Evolutionary conservation across 2,888 invertebrate species (phyloP), one percentile per base, ranked within the genome.

Genomic region (Shargacucullia verbasci): DNA sequence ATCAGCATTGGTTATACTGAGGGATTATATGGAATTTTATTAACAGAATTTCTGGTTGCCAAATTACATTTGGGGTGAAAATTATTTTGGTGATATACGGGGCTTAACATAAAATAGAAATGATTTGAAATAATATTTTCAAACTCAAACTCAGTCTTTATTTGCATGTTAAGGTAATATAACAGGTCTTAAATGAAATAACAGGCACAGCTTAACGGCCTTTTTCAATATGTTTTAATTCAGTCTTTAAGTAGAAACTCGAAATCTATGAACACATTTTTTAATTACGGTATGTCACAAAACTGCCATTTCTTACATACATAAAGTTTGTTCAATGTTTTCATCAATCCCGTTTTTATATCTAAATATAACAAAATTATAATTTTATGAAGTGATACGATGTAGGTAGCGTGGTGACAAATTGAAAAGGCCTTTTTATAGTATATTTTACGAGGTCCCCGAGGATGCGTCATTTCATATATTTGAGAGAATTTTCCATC

Each of bases 11-110:
- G 86, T 84, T 71, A 76, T 78, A 81, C 82, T 80, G 79, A 74
- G 84, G 91, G 89, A 89, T 92, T 89, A 91, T 86, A 76, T 69
- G 83, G 82, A 86, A 83, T 89, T 91, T 89, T 88, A 90, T 85
- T 87, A 85, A 83, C 78, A 76, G 75, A 83, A 83, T 86, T 82
- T 87, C 79, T 85, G 81, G 81, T 47, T 54, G 45, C 76, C 66
- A 47, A 31, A 56, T 43, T 20, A 58, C 56, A 74, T 70, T 67
- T 70, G 47, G 73, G 70, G 72, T 64, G 68, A 68, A 75, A 70
- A 74, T 77, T 70, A 75, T 72, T 77, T 72, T 74, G 73, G 64
- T 49, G 70, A 65, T 54, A 44, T 56, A 63, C 63, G 52, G 12
- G 37, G 57, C 25, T 55, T 13, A 40, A 57, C 52, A 66, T 68